A percentile compares a stretch with the other conserved stretches of the same genome.
Conservation (phyloP, 2,797 vertebrate species). For the Mus caroli region DNA sequence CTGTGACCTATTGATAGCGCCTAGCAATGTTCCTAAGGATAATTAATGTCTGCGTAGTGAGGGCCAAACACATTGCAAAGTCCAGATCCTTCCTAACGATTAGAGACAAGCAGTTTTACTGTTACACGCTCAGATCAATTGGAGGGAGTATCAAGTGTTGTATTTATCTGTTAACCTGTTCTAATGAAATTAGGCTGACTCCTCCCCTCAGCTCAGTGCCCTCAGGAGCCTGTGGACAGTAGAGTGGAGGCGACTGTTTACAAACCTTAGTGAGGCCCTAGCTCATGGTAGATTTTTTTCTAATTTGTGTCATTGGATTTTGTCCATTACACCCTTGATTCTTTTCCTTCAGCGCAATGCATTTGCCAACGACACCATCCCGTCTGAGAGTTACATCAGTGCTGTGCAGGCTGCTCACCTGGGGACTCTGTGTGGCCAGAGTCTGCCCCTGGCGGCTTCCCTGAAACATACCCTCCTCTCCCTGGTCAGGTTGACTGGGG, state of each 20-base stretch:
- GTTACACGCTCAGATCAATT: conserved; percentile 27
- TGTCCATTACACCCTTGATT: neutral
- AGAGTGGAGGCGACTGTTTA: neutral
- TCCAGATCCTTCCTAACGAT: conserved; percentile 13
- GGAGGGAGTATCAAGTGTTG: neutral
- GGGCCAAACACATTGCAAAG: neutral
- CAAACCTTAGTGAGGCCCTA: neutral
- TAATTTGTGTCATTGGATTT: neutral
- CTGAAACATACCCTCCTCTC: conserved; percentile 98
- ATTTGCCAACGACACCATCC: conserved; percentile 98
- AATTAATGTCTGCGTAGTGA: neutral
- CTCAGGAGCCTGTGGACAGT: neutral
- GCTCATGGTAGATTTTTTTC: neutral
- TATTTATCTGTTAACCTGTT: neutral
- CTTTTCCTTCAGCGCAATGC: conserved; percentile 94
- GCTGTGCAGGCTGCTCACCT: conserved; percentile 98
- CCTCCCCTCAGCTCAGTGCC: neutral
- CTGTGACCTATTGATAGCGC: neutral
- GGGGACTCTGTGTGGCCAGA: conserved; percentile 97
- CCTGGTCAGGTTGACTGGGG: conserved; percentile 96
- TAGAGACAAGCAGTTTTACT: neutral
- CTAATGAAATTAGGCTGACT: neutral
- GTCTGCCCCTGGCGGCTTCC: conserved; percentile 95
- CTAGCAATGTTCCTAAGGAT: neutral
- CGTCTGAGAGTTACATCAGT: conserved; percentile 98